These are phyloP conservation scores for Drosophila bifasciata DNA, from an alignment of 1,140 invertebrate genomes.

Conservation along the genomic window DNA sequence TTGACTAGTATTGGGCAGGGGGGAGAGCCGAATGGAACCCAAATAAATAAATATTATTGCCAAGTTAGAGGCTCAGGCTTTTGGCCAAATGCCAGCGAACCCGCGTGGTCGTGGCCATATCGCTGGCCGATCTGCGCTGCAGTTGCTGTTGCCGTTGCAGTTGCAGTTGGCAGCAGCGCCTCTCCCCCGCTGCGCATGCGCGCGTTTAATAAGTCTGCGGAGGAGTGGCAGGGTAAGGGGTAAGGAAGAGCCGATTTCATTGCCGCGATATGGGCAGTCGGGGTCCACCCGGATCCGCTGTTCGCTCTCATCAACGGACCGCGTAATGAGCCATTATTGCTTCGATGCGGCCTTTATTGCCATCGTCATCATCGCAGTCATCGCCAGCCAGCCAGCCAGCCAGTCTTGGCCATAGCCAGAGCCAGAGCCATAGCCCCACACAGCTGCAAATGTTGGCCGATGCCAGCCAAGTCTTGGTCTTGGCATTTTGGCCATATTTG, in stretches of 20 bases:
- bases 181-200: conserved; percentile 45
- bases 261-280: conserved; percentile 56
- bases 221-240: not conserved
- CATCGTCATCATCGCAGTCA: conserved; percentile 8
- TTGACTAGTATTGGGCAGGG: conserved; percentile 24
- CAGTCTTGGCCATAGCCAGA: not conserved
- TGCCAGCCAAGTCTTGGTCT: conserved; percentile 13
- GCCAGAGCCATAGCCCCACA: no score
- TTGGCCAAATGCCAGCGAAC: conserved; percentile 49
- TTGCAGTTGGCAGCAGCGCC: conserved; percentile 25
- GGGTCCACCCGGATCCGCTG: conserved; percentile 23
- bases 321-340: conserved; percentile 70
- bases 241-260: conserved; percentile 38
- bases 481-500: conserved; percentile 75
- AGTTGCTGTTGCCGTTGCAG: conserved; percentile 11
- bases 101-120: conserved; percentile 42
- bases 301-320: conserved; percentile 51
- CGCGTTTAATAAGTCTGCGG: conserved; percentile 31
- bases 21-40: not conserved
- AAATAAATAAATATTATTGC: conserved; percentile 62
- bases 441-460: not conserved
- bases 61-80: conserved; percentile 30
- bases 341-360: conserved; percentile 58
- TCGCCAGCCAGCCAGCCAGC: no score
- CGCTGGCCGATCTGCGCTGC: conserved; percentile 40